These are phyloP conservation scores for Drosophila lini DNA, from an alignment of 1,140 invertebrate genomes.

Conservation along the genomic window DNA sequence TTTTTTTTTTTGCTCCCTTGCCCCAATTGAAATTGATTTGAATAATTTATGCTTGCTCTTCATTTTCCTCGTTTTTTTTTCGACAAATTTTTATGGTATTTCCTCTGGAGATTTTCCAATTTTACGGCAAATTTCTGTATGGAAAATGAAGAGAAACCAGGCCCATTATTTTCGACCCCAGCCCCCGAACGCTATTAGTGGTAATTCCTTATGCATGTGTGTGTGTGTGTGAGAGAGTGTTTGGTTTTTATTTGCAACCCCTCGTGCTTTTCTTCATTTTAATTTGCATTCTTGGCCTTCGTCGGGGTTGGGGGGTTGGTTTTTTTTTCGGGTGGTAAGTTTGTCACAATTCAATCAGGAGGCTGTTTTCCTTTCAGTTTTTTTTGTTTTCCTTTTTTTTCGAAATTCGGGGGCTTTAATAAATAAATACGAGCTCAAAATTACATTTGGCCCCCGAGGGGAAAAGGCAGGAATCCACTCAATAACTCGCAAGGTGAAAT, in stretches of 20 bases:
- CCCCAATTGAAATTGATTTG: constrained; percentile 37
- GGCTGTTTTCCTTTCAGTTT: constrained; percentile 51
- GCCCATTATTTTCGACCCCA: constrained; percentile 3
- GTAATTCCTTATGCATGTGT: constrained; percentile 57
- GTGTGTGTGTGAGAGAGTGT: constrained; percentile 1
- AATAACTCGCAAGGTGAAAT: constrained; percentile 34
- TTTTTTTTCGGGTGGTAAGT: constrained; percentile 31
- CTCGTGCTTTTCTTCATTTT: constrained; percentile 52
- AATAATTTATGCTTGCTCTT: constrained; percentile 54
- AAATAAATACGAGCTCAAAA: constrained; percentile 78
- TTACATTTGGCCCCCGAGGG: constrained; percentile 75
- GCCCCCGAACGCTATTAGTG: constrained; percentile 37
- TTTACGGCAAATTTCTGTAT: constrained; percentile 28
- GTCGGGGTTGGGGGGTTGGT: constrained; percentile 12
- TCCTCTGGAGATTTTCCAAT: constrained; percentile 51
- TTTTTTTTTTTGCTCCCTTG: neutral
- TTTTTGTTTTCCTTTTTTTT: constrained; percentile 19
- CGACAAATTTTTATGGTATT: constrained; percentile 38
- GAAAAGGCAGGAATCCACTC: constrained; percentile 42
- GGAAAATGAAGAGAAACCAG: constrained; percentile 24
- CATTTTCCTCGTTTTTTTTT: constrained; percentile 14
- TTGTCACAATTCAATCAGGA: constrained; percentile 80
- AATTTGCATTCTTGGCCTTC: constrained; percentile 69
- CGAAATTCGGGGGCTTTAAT: constrained; percentile 57
- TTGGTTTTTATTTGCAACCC: constrained; percentile 4